Conservation (phyloP, 2,888 invertebrate genomes). For the Caenorhabditis sp. region DNA sequence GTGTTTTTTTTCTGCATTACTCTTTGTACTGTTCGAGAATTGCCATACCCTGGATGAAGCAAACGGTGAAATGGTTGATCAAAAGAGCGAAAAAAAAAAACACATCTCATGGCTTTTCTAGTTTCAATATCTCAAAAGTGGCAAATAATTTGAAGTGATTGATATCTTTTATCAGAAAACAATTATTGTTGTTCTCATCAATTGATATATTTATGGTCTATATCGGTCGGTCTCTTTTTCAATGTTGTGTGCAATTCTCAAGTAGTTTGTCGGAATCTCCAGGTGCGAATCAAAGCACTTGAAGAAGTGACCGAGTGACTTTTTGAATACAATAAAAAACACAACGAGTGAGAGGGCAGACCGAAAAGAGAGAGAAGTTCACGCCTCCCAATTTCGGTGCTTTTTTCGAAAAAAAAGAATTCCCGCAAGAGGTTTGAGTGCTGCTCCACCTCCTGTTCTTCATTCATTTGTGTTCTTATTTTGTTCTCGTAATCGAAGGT, state of each 20-base stretch:
- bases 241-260: conserved; percentile 1
- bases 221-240: background rate
- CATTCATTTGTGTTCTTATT: background rate
- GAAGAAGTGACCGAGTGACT: background rate
- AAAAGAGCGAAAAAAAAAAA: too few relatives aligned
- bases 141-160: background rate
- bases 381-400: background rate
- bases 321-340: background rate
- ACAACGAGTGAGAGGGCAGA: background rate
- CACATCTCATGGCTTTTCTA: too few relatives aligned
- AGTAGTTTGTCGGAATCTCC: conserved; percentile 2
- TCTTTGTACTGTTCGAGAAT: too few relatives aligned
- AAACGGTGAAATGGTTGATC: too few relatives aligned
- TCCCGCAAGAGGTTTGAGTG: background rate
- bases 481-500: background rate
- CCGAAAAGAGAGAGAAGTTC: background rate
- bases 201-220: background rate
- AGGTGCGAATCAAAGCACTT: background rate
- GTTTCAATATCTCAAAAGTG: background rate
- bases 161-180: conserved; percentile 34
- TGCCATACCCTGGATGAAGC: too few relatives aligned
- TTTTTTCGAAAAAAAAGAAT: background rate
- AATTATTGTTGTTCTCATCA: too few relatives aligned
- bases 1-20: too few relatives aligned
- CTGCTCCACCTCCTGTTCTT: background rate